Evolutionary conservation across 2,113 vertebrate species (phyloP), one percentile per base, ranked within the genome.

Genomic region (Plestiodon gilberti): DNA sequence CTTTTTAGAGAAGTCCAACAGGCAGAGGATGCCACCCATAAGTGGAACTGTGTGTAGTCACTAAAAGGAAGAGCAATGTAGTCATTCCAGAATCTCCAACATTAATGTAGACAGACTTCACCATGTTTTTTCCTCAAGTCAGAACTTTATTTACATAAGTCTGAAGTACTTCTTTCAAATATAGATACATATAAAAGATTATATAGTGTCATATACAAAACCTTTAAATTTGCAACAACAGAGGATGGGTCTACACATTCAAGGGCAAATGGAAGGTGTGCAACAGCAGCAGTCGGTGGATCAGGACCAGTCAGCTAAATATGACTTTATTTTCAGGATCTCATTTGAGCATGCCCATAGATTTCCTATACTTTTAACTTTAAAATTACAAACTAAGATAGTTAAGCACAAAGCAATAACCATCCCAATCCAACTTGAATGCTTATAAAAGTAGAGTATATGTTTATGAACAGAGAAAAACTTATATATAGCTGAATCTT

Each of bases 91-190:
- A 57, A 35, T 25, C 20, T 35, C n/a, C n/a, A 18, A 48, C 35
- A 67, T 15, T 61, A 91, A 82, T 78, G 89, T 55, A 65, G 88
- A 88, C 40, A 89, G 11, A 1, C 3, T 82, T 86, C 65, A 90
- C 74, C 4, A 0, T 57, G 43, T 82, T 48, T 55, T 82, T 65
- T 33, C 6, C 20, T n/a, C 80, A 33, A 13, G 70, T 84, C 71
- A 87, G 30, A 81, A 82, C 84, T 94, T 94, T 92, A 92, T 94
- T 94, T 83, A 86, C 61, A 84, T 48, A 52, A 70, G 81, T 84
- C 87, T 82, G 67, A 30, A 91, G 87, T 57, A 77, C 43, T 20
- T 38, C 88, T 75, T 81, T 75, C 70, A 85, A 78, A 69, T 33
- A 52, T 82, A 48, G 87, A 55, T 82, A 91, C 84, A 62, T 23